A percentile compares a stretch with the other conserved stretches of the same genome.
Evolutionary conservation across 2,113 vertebrate genomes (phyloP).

Genomic region (Patagioenas fasciata): DNA sequence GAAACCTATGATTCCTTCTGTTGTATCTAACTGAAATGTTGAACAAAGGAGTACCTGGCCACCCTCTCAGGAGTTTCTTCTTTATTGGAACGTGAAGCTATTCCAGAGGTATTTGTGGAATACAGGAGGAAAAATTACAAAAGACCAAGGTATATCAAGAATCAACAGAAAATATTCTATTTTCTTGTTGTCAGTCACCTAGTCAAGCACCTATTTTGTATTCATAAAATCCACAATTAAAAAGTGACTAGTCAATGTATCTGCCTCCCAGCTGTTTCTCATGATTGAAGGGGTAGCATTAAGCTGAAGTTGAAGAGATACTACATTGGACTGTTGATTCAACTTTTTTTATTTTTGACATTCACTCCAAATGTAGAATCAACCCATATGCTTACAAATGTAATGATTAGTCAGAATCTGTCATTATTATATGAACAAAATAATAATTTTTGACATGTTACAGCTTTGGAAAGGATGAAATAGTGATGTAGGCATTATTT

Average conservation of each 20-base stretch:
- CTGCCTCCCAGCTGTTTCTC: not conserved
- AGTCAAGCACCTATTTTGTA: not conserved
- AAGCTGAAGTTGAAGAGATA: not conserved
- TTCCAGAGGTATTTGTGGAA: not conserved
- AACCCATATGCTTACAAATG: not conserved
- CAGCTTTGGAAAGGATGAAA: not conserved
- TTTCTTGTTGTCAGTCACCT: not conserved
- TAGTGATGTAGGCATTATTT: not conserved
- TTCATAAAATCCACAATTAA: not conserved
- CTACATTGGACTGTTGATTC: not conserved
- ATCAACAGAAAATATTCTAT: not conserved
- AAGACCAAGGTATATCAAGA: not conserved
- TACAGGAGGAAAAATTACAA: not conserved
- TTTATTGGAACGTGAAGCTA: not conserved
- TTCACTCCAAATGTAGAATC: not conserved
- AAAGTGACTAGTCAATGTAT: too few species aligned
- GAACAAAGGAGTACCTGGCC: not conserved
- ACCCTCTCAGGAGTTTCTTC: rapidly evolving
- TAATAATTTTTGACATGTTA: not conserved
- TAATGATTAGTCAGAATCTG: not conserved
- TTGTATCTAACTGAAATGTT: not conserved
- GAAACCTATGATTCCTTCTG: not conserved
- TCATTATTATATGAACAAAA: not conserved
- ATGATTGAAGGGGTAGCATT: not conserved
- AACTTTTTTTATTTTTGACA: not conserved